These are phyloP conservation scores for Chironomus striatipennis DNA, from an alignment of 1,140 invertebrate genomes.

Conservation along the genomic window DNA sequence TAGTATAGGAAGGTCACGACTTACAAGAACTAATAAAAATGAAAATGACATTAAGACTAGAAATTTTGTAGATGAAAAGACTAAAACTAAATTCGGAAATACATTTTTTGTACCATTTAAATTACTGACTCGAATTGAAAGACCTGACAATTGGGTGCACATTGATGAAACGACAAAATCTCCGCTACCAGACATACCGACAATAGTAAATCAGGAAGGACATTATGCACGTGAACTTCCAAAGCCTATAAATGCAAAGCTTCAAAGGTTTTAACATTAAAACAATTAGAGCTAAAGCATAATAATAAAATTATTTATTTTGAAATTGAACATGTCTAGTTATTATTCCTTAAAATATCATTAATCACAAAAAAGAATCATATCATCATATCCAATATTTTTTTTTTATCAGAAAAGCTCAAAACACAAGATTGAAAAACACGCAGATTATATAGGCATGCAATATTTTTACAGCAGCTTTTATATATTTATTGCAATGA, in stretches of 20 bases:
- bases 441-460: background rate
- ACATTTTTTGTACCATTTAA: conserved; percentile 10
- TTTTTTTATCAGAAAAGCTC: background rate
- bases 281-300: background rate
- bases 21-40: background rate
- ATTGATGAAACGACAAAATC: background rate
- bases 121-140: background rate
- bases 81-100: background rate
- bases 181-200: background rate
- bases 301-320: conserved; percentile 3
- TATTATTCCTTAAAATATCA: background rate
- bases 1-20: background rate
- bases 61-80: background rate
- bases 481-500: background rate
- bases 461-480: background rate
- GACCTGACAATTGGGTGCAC: background rate
- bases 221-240: background rate
- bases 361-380: background rate
- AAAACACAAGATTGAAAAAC: background rate
- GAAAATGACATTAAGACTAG: background rate
- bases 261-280: background rate
- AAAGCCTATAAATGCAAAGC: background rate
- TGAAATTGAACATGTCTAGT: background rate
- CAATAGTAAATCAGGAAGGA: background rate
- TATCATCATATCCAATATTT: too few species aligned